Evolutionary conservation across 2,113 vertebrate species (phyloP), one percentile per base, ranked within the genome.

Genomic region (Dryoscopus gambensis): DNA sequence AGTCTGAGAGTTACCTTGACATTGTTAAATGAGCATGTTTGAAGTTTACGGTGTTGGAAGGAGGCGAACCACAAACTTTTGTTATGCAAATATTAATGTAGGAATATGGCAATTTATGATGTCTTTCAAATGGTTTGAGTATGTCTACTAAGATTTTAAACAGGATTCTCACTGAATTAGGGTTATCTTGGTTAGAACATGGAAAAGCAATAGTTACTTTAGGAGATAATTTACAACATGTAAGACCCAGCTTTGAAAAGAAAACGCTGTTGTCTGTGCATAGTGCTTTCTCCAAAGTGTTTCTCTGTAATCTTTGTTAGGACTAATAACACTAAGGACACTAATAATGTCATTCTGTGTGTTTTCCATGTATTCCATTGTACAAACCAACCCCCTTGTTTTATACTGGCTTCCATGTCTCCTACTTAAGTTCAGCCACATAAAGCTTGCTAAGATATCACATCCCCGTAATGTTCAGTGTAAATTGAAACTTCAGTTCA

Each of bases 1-100:
- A 78, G 14, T 70, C 87, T 91, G 87, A 80, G 93, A 81, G 52
- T 94, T 87, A 56, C 33, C 19, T 84, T 92, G 84, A 71, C 27
- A 15, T 77, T 84, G n/a, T 78, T 94, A 81, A 79, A 87, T 74
- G 25, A 52, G 42, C 15, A 74, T 81, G 79, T 24, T 91, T 71
- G 11, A 82, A 46, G 60, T 84, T 96, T 94, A 85, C 64, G 67
- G 3, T 84, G 27, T 82, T 89, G 35, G 84, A 93, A 87, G 37
- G 49, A 70, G 88, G 31, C n/a, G 84, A 83, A 63, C 35, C 8
- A 79, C 40, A 67, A 79, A 39, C 17, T 37, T 84, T 9, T 59
- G 8, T 76, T 69, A 59, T 52, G 47, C 8, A 76, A 62, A 71
- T 59, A 62, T 30, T 89, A 35, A 71, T 73, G n/a, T 42, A 86